Evolutionary conservation across 2,888 invertebrate species (phyloP).

Genomic region (Nomada ruficornis): DNA sequence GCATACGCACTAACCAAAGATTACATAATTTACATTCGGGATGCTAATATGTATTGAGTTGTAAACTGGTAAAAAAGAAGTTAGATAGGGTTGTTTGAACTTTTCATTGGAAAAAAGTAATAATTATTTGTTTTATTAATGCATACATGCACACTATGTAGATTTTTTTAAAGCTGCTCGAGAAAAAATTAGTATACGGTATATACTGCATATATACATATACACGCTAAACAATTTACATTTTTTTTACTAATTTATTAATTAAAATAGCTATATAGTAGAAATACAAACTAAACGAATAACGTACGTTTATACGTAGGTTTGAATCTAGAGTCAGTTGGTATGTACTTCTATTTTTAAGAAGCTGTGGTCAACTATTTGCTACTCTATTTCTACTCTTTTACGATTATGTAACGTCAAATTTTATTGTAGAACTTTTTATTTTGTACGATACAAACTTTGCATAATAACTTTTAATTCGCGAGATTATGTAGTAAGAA

Average conservation of each 20-base stretch:
- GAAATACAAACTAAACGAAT: neutral
- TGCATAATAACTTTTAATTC: neutral
- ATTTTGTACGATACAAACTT: constrained; percentile 9
- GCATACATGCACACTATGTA: no score
- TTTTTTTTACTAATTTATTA: constrained; percentile 18
- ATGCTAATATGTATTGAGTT: constrained; percentile 32
- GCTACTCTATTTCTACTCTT: constrained; percentile 7
- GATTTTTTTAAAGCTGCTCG: neutral
- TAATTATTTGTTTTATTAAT: no score
- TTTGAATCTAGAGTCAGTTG: constrained; percentile 6
- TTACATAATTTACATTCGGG: constrained; percentile 30
- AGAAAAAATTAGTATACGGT: constrained; percentile 5
- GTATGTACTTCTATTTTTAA: constrained; percentile 24
- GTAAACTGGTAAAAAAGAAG: constrained; percentile 17
- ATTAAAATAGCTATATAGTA: neutral
- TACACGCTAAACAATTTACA: constrained; percentile 6
- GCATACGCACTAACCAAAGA: constrained; percentile 44
- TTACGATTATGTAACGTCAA: constrained; percentile 14
- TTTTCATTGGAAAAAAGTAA: no score
- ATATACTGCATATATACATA: neutral
- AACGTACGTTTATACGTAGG: neutral
- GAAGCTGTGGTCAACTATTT: neutral
- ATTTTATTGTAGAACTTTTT: constrained; percentile 9
- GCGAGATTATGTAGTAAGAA: constrained; percentile 5
- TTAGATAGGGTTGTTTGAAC: neutral